Percentiles rank a stretch among this genome's conserved stretches.
phyloP scores from a whole-genome alignment of 2,113 vertebrate species.

The Bambusicola thoracicus region DNA sequence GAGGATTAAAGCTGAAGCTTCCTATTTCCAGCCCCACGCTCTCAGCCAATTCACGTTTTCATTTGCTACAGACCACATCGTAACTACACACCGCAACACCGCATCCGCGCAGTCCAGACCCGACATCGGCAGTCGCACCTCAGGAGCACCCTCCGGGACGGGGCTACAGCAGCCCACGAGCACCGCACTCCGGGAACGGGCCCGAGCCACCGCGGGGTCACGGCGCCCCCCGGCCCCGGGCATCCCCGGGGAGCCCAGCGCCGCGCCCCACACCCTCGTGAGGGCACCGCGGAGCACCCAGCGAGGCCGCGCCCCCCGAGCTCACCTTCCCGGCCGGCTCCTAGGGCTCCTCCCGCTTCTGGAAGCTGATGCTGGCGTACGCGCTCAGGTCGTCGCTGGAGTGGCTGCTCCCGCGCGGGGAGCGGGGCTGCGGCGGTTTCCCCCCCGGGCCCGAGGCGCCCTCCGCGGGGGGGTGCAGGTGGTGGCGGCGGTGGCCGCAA shows the following conservation, averaged over 20 bases:
- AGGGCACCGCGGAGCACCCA: background rate
- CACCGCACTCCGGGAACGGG: background rate
- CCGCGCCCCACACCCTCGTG: too few relatives aligned
- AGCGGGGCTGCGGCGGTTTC: conserved; percentile 52
- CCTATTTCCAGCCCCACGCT: background rate
- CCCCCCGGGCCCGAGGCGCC: conserved; percentile 29
- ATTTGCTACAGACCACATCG: too few relatives aligned
- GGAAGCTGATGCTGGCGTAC: conserved; percentile 90
- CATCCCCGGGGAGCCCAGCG: too few relatives aligned
- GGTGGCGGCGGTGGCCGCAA: conserved; percentile 62
- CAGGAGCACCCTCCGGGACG: background rate
- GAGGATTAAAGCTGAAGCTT: background rate
- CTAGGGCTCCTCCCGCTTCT: conserved; percentile 82
- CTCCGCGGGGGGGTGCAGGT: conserved; percentile 50
- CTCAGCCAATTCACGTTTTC: background rate
- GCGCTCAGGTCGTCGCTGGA: conserved; percentile 81
- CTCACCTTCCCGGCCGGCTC: conserved; percentile 80
- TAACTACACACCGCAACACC: background rate
- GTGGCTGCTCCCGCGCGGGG: conserved; percentile 63
- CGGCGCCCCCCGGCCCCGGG: too few relatives aligned
- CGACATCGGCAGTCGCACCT: background rate
- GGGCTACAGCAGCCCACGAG: background rate
- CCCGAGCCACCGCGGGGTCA: too few relatives aligned
- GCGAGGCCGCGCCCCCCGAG: background rate
- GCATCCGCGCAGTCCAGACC: background rate